phyloP scores from a whole-genome alignment of 1,140 invertebrate genomes.

The Heliothis subflexa region DNA sequence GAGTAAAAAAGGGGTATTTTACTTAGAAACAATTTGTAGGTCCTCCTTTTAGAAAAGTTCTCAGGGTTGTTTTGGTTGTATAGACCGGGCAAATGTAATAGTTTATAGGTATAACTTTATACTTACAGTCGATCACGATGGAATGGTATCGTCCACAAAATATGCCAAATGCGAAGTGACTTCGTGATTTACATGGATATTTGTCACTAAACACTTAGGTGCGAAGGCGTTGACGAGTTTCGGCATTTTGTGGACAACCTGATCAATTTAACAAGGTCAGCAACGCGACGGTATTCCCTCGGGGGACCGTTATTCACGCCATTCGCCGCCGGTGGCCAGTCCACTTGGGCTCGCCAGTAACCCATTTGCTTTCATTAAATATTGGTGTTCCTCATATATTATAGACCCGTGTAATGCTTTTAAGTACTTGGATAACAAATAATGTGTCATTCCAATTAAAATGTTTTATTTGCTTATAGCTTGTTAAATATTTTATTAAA shows the following conservation, averaged over 20 bases:
- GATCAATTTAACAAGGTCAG: slow-evolving; percentile 36
- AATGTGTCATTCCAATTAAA: background rate
- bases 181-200: slow-evolving; percentile 41
- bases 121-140: background rate
- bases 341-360: slow-evolving; percentile 16
- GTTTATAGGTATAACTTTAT: slow-evolving; percentile 15
- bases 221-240: slow-evolving; percentile 25
- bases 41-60: too few relatives aligned
- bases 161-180: slow-evolving; percentile 7
- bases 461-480: background rate
- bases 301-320: slow-evolving; percentile 21
- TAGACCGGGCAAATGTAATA: too few relatives aligned
- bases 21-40: too few relatives aligned
- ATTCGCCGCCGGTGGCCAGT: slow-evolving; percentile 19
- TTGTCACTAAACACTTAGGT: slow-evolving; percentile 42
- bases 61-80: too few relatives aligned
- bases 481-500: background rate
- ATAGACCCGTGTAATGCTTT: slow-evolving; percentile 9
- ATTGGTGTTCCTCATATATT: background rate
- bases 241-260: slow-evolving; percentile 21
- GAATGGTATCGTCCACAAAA: slow-evolving; percentile 24
- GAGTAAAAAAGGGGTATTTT: too few relatives aligned
- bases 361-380: slow-evolving; percentile 37
- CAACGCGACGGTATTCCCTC: slow-evolving; percentile 24
- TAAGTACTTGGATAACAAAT: background rate